A percentile compares a stretch with the other conserved stretches of the same genome.
Evolutionary conservation across 2,113 vertebrate genomes (phyloP).

Genomic region (Uropsilus gracilis): DNA sequence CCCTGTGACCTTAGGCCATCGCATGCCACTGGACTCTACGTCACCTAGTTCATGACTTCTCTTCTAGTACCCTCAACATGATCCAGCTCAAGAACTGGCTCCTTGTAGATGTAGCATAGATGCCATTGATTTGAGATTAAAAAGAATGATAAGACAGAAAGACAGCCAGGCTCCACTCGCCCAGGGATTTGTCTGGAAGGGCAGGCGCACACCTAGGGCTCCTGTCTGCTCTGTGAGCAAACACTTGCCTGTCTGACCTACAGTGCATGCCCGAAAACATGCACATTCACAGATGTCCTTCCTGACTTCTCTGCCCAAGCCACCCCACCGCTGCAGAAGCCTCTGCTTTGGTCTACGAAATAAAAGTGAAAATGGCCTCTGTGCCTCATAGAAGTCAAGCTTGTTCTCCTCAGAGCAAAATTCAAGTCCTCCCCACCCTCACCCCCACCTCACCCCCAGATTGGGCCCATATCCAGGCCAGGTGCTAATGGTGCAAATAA

Average conservation of each 20-base stretch:
- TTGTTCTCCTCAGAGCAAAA: background rate
- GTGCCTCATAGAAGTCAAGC: background rate
- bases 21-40: too few species aligned
- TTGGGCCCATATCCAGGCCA: background rate
- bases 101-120: background rate
- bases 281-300: background rate
- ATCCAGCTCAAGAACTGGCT: background rate
- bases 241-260: background rate
- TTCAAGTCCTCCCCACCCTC: background rate
- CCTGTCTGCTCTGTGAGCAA: background rate
- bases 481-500: conserved; percentile 20
- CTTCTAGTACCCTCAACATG: background rate
- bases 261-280: background rate
- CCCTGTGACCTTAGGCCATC: background rate
- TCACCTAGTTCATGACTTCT: background rate
- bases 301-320: background rate
- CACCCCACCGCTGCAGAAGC: background rate
- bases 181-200: background rate
- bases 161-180: background rate
- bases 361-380: background rate
- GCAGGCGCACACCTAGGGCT: background rate
- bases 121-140: background rate
- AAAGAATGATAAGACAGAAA: background rate
- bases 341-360: background rate
- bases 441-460: too few species aligned